These are phyloP conservation scores for Papilio polyxenes DNA, from an alignment of 1,140 invertebrate species.

Conservation along the genomic window DNA sequence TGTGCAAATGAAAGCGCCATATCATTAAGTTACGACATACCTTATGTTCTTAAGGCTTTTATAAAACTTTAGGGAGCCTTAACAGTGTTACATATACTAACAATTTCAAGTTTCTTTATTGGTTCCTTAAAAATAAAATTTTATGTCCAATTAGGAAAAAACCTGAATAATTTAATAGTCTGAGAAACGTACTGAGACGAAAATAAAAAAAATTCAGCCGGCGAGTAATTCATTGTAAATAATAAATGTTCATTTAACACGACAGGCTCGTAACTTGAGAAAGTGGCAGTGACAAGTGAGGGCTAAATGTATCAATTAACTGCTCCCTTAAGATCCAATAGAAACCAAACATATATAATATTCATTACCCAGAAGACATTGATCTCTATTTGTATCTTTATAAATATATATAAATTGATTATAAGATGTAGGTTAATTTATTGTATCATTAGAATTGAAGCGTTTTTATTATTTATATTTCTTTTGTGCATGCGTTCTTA, in stretches of 20 bases:
- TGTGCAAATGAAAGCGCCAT: slow-evolving; percentile 32
- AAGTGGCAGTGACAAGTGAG: slow-evolving; percentile 46
- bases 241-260: slow-evolving; percentile 70
- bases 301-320: slow-evolving; percentile 55
- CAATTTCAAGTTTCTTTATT: not conserved
- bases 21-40: slow-evolving; percentile 28
- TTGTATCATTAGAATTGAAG: no score
- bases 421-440: no score
- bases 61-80: not conserved
- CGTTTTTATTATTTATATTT: no score
- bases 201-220: slow-evolving; percentile 65
- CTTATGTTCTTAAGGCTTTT: not conserved
- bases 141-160: not conserved
- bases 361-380: not conserved
- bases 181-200: slow-evolving; percentile 60
- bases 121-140: not conserved
- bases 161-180: slow-evolving; percentile 67
- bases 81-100: not conserved
- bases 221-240: slow-evolving; percentile 73
- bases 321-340: slow-evolving; percentile 15
- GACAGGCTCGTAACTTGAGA: slow-evolving; percentile 49
- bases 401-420: no score
- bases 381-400: not conserved
- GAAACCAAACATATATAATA: not conserved
- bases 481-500: no score